These are phyloP conservation scores for Artibeus jamaicensis DNA, from an alignment of 2,797 vertebrate species.

Conservation along the genomic window DNA sequence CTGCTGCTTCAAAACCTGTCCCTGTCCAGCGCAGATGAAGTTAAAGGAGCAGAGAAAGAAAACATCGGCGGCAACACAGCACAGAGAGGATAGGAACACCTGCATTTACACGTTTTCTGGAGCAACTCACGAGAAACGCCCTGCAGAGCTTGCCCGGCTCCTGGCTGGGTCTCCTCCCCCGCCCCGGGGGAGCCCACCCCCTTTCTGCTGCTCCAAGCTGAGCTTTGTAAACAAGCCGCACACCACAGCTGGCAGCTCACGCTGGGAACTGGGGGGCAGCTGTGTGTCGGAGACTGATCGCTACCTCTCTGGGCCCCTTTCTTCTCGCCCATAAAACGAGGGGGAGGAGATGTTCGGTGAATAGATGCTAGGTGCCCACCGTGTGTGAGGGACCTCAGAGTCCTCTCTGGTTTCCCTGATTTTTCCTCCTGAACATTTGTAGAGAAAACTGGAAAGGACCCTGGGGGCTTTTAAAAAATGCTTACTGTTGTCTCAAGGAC, in stretches of 20 bases:
- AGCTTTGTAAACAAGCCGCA: background rate
- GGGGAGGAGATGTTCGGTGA: background rate
- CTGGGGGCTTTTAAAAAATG: slow-evolving; percentile 64
- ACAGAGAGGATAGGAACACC: background rate
- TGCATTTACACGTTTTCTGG: background rate
- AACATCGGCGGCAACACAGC: background rate
- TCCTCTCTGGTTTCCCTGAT: background rate
- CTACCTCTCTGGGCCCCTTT: slow-evolving; percentile 44
- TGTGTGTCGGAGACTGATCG: background rate
- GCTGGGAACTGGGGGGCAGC: background rate
- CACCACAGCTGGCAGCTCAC: background rate
- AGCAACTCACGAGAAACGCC: background rate
- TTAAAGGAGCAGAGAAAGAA: background rate
- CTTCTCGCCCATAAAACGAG: background rate
- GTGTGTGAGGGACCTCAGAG: background rate
- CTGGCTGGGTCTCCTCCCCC: background rate
- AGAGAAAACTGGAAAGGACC: slow-evolving; percentile 50
- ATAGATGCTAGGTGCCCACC: background rate
- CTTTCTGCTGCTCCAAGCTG: background rate
- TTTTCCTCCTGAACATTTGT: slow-evolving; percentile 47
- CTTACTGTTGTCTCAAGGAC: slow-evolving; percentile 59
- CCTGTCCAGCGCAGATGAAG: accelerated
- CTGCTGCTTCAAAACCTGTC: background rate
- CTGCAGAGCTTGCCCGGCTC: background rate
- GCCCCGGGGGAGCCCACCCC: background rate